These are phyloP conservation scores for Operophtera brumata DNA, from an alignment of 2,888 invertebrate species.

Conservation along the genomic window DNA sequence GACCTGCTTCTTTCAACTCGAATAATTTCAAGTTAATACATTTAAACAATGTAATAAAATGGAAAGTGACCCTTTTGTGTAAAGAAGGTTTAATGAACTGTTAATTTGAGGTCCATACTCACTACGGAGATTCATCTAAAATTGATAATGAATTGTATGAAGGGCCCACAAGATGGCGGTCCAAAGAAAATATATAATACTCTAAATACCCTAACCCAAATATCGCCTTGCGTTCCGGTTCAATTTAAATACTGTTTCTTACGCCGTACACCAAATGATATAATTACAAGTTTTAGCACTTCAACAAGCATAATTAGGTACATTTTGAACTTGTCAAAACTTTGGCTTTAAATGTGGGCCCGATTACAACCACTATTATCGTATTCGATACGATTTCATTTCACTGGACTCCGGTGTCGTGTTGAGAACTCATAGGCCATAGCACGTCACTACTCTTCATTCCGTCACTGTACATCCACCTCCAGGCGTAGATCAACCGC, in stretches of 20 bases:
- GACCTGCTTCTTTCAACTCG: too few species aligned
- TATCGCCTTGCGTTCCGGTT: neutral
- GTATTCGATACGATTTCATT: neutral
- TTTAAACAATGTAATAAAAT: too few species aligned
- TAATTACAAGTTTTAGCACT: constrained; percentile 1
- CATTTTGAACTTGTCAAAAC: constrained; percentile 5
- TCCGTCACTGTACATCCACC: neutral
- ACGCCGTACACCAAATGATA: neutral
- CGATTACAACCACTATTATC: neutral
- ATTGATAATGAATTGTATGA: constrained; percentile 1
- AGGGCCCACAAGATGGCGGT: constrained; percentile 1
- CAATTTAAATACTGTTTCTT: constrained; percentile 11
- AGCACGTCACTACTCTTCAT: neutral
- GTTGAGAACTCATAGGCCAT: neutral
- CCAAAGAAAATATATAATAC: constrained; percentile 2
- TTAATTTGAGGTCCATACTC: constrained; percentile 4
- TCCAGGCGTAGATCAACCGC: neutral
- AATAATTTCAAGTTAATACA: too few species aligned
- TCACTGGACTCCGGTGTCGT: neutral
- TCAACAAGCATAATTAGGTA: neutral
- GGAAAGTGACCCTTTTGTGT: too few species aligned
- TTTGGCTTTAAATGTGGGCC: constrained; percentile 10
- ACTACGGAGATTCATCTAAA: constrained; percentile 24
- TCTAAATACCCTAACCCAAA: neutral
- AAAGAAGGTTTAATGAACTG: too few species aligned